phyloP scores from a whole-genome alignment of 2,888 invertebrate species.

The Dyspetes luteomarginatus region DNA sequence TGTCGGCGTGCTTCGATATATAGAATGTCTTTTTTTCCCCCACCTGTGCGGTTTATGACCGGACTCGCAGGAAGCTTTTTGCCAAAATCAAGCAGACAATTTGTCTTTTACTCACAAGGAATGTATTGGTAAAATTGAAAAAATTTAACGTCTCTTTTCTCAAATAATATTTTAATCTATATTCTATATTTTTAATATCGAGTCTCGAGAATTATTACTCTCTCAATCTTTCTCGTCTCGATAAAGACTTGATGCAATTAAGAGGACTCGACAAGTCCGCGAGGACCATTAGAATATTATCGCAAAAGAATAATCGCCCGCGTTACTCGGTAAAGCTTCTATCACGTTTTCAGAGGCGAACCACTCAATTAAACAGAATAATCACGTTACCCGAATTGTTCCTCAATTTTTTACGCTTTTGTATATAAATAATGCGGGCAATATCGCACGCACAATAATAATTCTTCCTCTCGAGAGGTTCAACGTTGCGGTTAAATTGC shows the following conservation, averaged over 20 bases:
- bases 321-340: constrained; percentile 35
- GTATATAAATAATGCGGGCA: too few species aligned
- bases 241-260: too few species aligned
- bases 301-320: constrained; percentile 33
- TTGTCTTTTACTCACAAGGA: background rate
- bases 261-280: constrained; percentile 1
- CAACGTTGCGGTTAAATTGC: constrained; percentile 6
- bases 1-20: constrained; percentile 14
- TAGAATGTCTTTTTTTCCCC: constrained; percentile 15
- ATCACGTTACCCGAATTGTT: too few species aligned
- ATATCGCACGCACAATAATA: background rate
- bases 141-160: too few species aligned
- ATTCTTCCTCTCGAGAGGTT: background rate
- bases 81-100: constrained; percentile 13
- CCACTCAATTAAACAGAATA: constrained; percentile 79
- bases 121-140: too few species aligned
- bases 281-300: constrained; percentile 18
- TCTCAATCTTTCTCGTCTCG: background rate
- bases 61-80: constrained; percentile 21
- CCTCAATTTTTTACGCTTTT: background rate
- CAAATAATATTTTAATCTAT: too few species aligned
- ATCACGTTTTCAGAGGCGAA: constrained; percentile 66
- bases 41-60: constrained; percentile 20
- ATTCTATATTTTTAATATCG: too few species aligned
- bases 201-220: background rate